Base-by-base conservation (phyloP, 2,888 invertebrate species). In the Drosophila austrosaltans region DNA sequence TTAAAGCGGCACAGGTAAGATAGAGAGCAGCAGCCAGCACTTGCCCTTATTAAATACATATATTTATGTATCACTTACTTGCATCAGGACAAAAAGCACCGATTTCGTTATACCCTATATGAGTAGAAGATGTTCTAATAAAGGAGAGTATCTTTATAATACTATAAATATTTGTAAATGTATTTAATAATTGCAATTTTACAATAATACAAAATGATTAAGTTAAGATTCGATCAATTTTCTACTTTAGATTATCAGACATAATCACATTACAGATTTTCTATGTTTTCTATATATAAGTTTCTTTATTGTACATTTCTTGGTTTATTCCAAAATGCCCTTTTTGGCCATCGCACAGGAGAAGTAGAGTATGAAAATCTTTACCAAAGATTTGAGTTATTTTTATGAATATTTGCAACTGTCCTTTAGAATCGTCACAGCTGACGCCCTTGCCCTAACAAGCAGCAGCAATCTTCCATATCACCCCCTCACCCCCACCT, bases 361-460 rank as follows among this genome's bases (percentile, higher is more conserved):
- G 12, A 25, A n/a, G 20, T 5, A 48, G 44, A 20, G 48, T 57
- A 39, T 53, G 22, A 53, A 57, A 60, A 74, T 74, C 62, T 69
- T 69, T 57, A 56, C 53, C 32, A 28, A 44, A 57, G 30, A 56
- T 54, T 59, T 54, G 53, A 30, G 40, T 28, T 39, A 53, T 39
- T 36, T 36, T 48, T 12, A 59, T 53, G 48, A 28, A 8, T 53
- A 28, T 53, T 39, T 59, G 12, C 12, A 61, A 68, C 60, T 67
- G 64, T 32, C 40, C 10, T 56, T 57, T 53, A 61, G 53, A 74
- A 68, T 68, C 74, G 39, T 44, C 53, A 63, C 74, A 75, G 74
- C 76, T 69, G 74, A 69, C 76, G 58, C 76, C 64, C 44, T 48
- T 42, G 42, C 61, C 28, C 75, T 60, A 62, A 71, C 71, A 71